Conservation (phyloP, 2,797 vertebrate genomes). For the Tarsius wallacei region DNA sequence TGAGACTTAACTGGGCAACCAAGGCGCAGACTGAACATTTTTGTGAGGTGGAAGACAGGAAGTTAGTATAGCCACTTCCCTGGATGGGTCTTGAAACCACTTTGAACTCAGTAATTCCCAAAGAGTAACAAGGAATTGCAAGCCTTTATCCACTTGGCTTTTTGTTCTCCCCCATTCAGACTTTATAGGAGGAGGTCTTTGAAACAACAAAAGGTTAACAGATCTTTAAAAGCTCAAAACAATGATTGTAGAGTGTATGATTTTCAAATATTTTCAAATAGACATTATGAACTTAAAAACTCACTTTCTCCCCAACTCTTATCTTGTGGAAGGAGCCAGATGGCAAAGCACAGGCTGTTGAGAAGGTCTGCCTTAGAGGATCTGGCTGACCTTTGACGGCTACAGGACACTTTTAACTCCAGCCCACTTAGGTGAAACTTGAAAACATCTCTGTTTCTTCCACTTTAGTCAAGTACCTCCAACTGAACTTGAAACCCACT, state of each 20-base stretch:
- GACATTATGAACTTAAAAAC: slow-evolving; percentile 37
- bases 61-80: background rate
- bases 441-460: background rate
- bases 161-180: background rate
- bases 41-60: background rate
- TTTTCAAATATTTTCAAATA: slow-evolving; percentile 54
- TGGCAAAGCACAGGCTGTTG: background rate
- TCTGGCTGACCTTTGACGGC: background rate
- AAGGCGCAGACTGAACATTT: background rate
- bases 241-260: background rate
- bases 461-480: background rate
- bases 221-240: background rate
- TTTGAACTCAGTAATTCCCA: background rate
- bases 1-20: background rate
- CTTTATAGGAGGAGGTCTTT: background rate
- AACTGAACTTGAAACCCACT: background rate
- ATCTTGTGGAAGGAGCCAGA: background rate
- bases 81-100: background rate
- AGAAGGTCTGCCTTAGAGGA: background rate
- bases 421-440: background rate
- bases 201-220: background rate
- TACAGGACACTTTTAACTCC: background rate
- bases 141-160: background rate
- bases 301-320: background rate
- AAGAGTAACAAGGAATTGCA: background rate